These are phyloP conservation scores for Onychorhynchus coronatus DNA, from an alignment of 2,113 vertebrate species.

Conservation along the genomic window DNA sequence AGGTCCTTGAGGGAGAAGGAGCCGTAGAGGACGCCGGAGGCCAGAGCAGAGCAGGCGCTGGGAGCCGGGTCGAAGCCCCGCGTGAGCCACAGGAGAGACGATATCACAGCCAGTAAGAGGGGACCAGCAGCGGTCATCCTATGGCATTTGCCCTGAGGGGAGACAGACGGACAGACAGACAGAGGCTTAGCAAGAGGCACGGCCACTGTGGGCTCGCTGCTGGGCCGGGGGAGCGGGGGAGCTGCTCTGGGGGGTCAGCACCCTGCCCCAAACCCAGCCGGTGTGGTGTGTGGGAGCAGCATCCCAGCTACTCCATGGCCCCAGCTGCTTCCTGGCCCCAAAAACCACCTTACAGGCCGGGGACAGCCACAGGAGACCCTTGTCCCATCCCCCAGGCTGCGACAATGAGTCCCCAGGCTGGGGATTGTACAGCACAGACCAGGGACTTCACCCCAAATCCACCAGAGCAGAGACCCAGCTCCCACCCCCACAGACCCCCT, in stretches of 20 bases:
- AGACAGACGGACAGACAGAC: neutral
- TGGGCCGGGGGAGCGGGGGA: accelerated
- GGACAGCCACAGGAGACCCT: accelerated
- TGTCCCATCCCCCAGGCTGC: neutral
- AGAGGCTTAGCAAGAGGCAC: neutral
- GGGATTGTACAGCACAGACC: accelerated
- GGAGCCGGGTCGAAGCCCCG: slow-evolving; percentile 83
- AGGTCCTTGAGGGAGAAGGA: slow-evolving; percentile 98
- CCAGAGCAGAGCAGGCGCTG: slow-evolving; percentile 93
- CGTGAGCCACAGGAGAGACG: slow-evolving; percentile 89
- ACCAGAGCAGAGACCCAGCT: neutral
- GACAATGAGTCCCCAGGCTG: accelerated
- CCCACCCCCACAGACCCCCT: accelerated
- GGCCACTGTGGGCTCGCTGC: accelerated
- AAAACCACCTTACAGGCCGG: neutral
- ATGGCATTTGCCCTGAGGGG: slow-evolving; percentile 95
- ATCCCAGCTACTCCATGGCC: accelerated
- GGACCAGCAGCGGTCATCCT: slow-evolving; percentile 99
- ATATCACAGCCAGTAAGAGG: slow-evolving; percentile 99
- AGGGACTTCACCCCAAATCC: neutral
- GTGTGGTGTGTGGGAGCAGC: accelerated
- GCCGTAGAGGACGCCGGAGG: slow-evolving; percentile 95
- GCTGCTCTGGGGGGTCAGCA: neutral
- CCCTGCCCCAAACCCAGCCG: accelerated
- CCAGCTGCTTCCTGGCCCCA: neutral